These are phyloP conservation scores for Hestina assimilis DNA, from an alignment of 1,140 invertebrate genomes.

Conservation along the genomic window DNA sequence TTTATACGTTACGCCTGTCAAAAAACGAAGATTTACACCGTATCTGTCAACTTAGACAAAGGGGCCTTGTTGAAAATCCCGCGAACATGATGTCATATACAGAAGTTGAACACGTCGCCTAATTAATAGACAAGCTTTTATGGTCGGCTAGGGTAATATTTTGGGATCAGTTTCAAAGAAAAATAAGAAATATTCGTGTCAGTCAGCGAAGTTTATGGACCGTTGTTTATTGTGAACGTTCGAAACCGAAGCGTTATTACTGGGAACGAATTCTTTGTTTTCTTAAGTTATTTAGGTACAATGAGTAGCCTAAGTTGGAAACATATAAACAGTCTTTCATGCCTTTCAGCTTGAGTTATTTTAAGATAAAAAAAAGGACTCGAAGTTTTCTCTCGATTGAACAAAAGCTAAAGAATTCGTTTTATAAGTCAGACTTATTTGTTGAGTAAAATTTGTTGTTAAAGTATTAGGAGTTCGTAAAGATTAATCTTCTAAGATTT, in stretches of 20 bases:
- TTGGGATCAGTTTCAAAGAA: constrained; percentile 63
- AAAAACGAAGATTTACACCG: constrained; percentile 60
- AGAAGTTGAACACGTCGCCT: constrained; percentile 45
- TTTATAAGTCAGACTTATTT: constrained; percentile 22
- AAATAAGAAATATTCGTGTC: constrained; percentile 68
- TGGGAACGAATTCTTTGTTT: constrained; percentile 62
- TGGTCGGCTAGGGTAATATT: constrained; percentile 53
- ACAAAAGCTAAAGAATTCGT: constrained; percentile 28
- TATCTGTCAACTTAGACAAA: constrained; percentile 63
- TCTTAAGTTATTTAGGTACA: constrained; percentile 20
- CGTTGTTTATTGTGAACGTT: constrained; percentile 62
- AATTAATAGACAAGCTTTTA: constrained; percentile 72
- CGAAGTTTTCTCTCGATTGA: constrained; percentile 25
- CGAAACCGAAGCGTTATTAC: constrained; percentile 45
- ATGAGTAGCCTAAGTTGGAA: constrained; percentile 22
- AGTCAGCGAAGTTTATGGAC: constrained; percentile 56
- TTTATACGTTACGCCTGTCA: constrained; percentile 66
- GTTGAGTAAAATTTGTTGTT: constrained; percentile 22
- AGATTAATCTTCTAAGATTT: constrained; percentile 12
- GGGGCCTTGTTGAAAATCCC: constrained; percentile 57
- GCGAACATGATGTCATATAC: constrained; percentile 65
- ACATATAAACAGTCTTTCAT: constrained; percentile 28
- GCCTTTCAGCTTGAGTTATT: constrained; percentile 32
- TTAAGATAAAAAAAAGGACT: constrained; percentile 28
- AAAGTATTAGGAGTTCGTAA: constrained; percentile 13